A percentile compares a stretch with the other conserved stretches of the same genome.
phyloP scores from a whole-genome alignment of 2,113 vertebrate genomes.

The Pao palembangensis region DNA sequence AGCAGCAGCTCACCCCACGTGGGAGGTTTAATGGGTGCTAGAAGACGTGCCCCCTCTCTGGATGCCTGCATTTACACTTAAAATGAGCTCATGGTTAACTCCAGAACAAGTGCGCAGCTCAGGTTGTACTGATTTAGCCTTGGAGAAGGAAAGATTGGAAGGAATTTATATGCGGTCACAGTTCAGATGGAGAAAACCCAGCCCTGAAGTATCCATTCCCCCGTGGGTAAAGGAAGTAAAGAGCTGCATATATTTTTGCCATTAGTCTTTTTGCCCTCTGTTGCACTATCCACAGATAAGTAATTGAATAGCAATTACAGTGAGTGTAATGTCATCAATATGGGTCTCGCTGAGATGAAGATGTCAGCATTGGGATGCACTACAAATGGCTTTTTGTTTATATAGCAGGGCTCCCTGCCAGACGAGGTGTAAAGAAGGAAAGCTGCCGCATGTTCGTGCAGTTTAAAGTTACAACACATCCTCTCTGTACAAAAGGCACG shows the following conservation, averaged over 20 bases:
- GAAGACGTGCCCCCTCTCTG: background rate
- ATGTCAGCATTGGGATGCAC: constrained; percentile 53
- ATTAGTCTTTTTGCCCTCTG: constrained; percentile 40
- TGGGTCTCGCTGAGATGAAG: constrained; percentile 55
- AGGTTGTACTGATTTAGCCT: constrained; percentile 13
- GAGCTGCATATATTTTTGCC: constrained; percentile 52
- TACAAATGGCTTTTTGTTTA: constrained; percentile 39
- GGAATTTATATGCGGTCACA: constrained; percentile 44
- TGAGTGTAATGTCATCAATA: constrained; percentile 64
- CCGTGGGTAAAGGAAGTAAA: constrained; percentile 24
- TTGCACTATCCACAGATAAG: constrained; percentile 61
- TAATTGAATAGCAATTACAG: constrained; percentile 69
- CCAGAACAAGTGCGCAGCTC: background rate
- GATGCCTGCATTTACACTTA: constrained; percentile 11
- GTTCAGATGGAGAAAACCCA: constrained; percentile 30
- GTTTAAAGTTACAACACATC: constrained; percentile 47
- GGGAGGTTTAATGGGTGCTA: no score
- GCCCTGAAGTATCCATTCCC: constrained; percentile 18
- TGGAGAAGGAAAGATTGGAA: constrained; percentile 16
- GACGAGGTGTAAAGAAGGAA: constrained; percentile 19
- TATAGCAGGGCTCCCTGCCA: constrained; percentile 42
- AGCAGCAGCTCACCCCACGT: background rate
- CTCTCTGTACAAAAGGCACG: constrained; percentile 10
- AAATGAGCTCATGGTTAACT: constrained; percentile 6
- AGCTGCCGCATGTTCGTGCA: constrained; percentile 37